Conservation (phyloP, 1,140 invertebrate species). For the Hylyphantes graminicola region DNA sequence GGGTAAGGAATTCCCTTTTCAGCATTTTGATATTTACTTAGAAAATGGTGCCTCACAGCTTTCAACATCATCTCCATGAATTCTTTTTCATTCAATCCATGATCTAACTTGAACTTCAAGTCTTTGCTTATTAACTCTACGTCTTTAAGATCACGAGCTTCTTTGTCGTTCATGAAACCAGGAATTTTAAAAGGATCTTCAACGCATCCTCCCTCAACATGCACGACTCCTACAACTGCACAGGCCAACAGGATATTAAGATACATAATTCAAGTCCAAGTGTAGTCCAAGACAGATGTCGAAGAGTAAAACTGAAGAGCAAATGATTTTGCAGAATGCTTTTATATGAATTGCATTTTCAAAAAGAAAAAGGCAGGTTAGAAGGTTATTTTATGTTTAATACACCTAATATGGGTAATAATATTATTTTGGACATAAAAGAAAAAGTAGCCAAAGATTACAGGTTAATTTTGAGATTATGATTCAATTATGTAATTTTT, state of each 20-base stretch:
- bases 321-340: too few relatives aligned
- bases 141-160: slow-evolving; percentile 4
- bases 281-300: too few relatives aligned
- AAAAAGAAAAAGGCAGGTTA: too few relatives aligned
- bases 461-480: slow-evolving; percentile 20
- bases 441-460: neutral
- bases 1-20: neutral
- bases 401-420: too few relatives aligned
- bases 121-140: slow-evolving; percentile 14
- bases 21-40: neutral
- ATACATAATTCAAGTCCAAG: neutral
- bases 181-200: neutral
- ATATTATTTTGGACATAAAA: too few relatives aligned
- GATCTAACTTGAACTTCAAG: slow-evolving; percentile 5
- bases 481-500: neutral
- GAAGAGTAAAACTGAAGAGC: too few relatives aligned
- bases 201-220: neutral
- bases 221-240: neutral
- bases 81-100: slow-evolving; percentile 11
- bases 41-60: neutral
- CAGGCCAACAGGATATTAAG: neutral
- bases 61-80: slow-evolving; percentile 3
- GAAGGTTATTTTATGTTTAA: too few relatives aligned
- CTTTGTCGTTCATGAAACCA: neutral
- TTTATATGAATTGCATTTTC: too few relatives aligned